Evolutionary conservation across 2,888 invertebrate species (phyloP).

Genomic region (Nephrotoma flavescens): DNA sequence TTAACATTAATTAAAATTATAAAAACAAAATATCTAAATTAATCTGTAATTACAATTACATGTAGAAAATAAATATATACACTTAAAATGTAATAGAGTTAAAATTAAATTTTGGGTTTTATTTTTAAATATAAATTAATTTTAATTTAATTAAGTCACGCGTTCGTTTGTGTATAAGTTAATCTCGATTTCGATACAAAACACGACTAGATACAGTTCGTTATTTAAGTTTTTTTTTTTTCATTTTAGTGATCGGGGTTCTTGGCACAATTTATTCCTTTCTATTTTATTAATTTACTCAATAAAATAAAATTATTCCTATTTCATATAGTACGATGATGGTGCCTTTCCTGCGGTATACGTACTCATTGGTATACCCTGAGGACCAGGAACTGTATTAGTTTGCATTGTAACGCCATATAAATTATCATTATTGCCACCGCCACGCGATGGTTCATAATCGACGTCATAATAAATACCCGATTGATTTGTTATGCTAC

Average conservation of each 20-base stretch:
- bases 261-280: neutral
- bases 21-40: neutral
- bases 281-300: neutral
- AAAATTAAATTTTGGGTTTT: neutral
- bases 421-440: constrained; percentile 37
- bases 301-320: constrained; percentile 9
- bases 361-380: constrained; percentile 66
- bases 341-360: constrained; percentile 64
- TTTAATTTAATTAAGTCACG: neutral
- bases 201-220: constrained; percentile 2
- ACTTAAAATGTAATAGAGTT: neutral
- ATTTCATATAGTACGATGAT: constrained; percentile 34
- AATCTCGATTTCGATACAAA: neutral
- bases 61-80: neutral
- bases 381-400: constrained; percentile 42
- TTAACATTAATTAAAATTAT: neutral
- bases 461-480: constrained; percentile 85
- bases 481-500: constrained; percentile 57
- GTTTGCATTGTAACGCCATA: constrained; percentile 36
- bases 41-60: neutral
- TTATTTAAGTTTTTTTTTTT: neutral
- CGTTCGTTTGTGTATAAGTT: neutral
- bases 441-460: constrained; percentile 50
- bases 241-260: neutral
- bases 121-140: neutral